Conservation (phyloP, 2,888 invertebrate genomes). For the Limnephilus lunatus region DNA sequence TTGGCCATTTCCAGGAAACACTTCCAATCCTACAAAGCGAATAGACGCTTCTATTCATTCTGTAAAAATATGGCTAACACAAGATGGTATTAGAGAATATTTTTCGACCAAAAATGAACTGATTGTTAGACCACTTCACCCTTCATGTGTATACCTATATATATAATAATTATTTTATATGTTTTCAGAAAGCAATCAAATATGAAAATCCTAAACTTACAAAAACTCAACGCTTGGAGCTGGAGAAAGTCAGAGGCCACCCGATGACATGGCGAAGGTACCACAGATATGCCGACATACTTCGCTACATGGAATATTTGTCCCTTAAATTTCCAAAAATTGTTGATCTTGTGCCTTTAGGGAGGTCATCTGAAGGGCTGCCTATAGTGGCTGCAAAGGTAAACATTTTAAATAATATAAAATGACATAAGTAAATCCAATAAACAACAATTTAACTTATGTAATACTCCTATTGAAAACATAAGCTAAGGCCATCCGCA, state of each 20-base stretch:
- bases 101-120: too few relatives aligned
- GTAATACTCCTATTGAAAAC: too few relatives aligned
- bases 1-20: background rate
- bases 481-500: too few relatives aligned
- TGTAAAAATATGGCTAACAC: too few relatives aligned
- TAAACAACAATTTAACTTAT: background rate
- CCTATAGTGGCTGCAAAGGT: conserved; percentile 85
- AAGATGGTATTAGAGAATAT: too few relatives aligned
- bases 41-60: too few relatives aligned
- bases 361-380: conserved; percentile 84
- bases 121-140: too few relatives aligned
- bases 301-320: conserved; percentile 83
- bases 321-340: conserved; percentile 81
- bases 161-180: background rate
- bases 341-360: conserved; percentile 83
- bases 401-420: background rate
- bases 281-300: conserved; percentile 83
- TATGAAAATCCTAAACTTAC: conserved; percentile 83
- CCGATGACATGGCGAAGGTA: conserved; percentile 85
- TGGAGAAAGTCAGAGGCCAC: conserved; percentile 79
- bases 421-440: background rate
- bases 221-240: conserved; percentile 79
- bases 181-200: conserved; percentile 79
- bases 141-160: background rate
- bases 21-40: background rate